Evolutionary conservation across 1,140 invertebrate genomes (phyloP).

Genomic region (Anastrepha ludens): DNA sequence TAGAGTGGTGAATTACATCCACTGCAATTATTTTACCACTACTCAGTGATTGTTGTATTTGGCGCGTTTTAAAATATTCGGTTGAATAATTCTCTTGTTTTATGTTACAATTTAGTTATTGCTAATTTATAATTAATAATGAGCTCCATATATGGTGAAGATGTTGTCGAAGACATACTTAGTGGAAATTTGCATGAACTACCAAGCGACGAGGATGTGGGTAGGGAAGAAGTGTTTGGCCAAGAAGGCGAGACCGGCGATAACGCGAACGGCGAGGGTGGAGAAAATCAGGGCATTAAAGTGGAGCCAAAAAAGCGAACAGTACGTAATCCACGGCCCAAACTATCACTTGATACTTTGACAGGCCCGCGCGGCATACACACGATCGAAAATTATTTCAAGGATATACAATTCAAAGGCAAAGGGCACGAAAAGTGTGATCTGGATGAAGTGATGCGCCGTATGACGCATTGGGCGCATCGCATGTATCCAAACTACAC

Average conservation of each 20-base stretch:
- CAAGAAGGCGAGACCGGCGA: slow-evolving; percentile 61
- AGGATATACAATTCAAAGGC: slow-evolving; percentile 88
- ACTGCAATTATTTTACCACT: neutral
- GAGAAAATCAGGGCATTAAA: slow-evolving; percentile 58
- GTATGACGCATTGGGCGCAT: slow-evolving; percentile 94
- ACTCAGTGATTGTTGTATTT: neutral
- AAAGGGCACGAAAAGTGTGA: slow-evolving; percentile 89
- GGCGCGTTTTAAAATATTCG: neutral
- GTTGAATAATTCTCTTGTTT: neutral
- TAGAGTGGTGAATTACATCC: neutral
- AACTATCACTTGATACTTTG: slow-evolving; percentile 82
- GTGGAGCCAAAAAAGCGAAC: slow-evolving; percentile 77
- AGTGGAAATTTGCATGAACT: slow-evolving; percentile 67
- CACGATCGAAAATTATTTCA: slow-evolving; percentile 85
- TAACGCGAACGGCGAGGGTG: slow-evolving; percentile 54
- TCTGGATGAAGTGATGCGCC: slow-evolving; percentile 86
- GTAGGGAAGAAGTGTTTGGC: slow-evolving; percentile 65
- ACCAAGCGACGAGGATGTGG: slow-evolving; percentile 64
- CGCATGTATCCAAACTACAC: slow-evolving; percentile 90
- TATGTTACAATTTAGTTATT: neutral
- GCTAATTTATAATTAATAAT: slow-evolving; percentile 55
- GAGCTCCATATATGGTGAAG: slow-evolving; percentile 70
- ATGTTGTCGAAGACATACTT: slow-evolving; percentile 69
- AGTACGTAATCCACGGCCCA: slow-evolving; percentile 81
- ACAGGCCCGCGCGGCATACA: slow-evolving; percentile 86